phyloP scores from a whole-genome alignment of 2,888 invertebrate species.

The Sepiola atlantica region DNA sequence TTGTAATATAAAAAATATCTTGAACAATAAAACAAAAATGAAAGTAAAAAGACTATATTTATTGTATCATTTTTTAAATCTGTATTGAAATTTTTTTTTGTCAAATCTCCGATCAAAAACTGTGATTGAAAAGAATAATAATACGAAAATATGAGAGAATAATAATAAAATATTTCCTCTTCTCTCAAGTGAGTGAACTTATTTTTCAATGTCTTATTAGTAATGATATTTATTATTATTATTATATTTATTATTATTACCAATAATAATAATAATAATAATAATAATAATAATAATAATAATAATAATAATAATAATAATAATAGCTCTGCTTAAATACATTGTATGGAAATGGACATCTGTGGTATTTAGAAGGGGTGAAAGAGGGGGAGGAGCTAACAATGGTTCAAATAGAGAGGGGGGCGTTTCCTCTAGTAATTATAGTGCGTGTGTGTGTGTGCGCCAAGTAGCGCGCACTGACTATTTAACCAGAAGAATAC shows the following conservation, averaged over 20 bases:
- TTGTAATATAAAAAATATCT: too few relatives aligned
- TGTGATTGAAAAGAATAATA: too few relatives aligned
- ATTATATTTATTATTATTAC: background rate
- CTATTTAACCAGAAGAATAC: background rate
- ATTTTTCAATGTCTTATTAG: too few relatives aligned
- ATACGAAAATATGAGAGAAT: too few relatives aligned
- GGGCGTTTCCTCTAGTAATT: background rate
- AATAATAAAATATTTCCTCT: too few relatives aligned
- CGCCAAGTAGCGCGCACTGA: background rate
- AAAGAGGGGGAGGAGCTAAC: conserved; percentile 9
- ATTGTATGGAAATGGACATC: conserved; percentile 32
- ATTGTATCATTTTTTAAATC: too few relatives aligned
- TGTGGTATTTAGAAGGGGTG: background rate
- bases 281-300: background rate
- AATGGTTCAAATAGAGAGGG: background rate
- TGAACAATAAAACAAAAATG: too few relatives aligned
- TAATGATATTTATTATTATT: too few relatives aligned
- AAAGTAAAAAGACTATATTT: too few relatives aligned
- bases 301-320: conserved; percentile 32
- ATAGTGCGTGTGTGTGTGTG: background rate
- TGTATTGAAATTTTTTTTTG: too few relatives aligned
- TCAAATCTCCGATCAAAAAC: too few relatives aligned
- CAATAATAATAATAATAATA: background rate
- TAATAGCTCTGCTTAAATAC: background rate
- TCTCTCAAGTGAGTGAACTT: too few relatives aligned